Evolutionary conservation across 2,797 vertebrate genomes (phyloP).

Genomic region (Chrysocyon brachyurus): DNA sequence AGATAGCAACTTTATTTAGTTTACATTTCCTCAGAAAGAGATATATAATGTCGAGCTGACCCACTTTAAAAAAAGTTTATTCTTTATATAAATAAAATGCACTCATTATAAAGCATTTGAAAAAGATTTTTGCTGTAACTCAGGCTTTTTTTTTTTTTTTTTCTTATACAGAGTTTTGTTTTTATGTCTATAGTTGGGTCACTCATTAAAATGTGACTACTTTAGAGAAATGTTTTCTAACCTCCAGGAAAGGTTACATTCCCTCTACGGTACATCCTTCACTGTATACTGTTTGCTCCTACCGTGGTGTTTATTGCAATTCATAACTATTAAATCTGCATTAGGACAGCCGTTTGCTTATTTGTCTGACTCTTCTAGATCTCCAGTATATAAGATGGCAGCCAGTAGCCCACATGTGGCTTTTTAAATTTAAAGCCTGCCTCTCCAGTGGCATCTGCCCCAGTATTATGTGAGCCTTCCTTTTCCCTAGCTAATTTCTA

Average conservation of each 20-base stretch:
- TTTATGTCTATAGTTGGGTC: background rate
- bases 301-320: background rate
- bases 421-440: background rate
- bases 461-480: background rate
- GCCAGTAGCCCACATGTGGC: background rate
- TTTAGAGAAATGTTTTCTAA: background rate
- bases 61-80: constrained; percentile 67
- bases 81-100: constrained; percentile 68
- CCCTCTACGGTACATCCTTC: background rate
- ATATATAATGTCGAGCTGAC: constrained; percentile 62
- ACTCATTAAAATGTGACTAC: background rate
- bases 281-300: accelerated
- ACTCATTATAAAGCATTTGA: constrained; percentile 50
- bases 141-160: background rate
- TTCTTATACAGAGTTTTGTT: background rate
- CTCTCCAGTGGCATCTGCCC: background rate
- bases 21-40: constrained; percentile 71
- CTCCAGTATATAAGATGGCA: background rate
- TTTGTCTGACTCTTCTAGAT: background rate
- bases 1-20: constrained; percentile 74
- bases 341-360: background rate
- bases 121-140: constrained; percentile 43
- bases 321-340: background rate
- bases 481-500: background rate
- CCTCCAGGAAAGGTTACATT: background rate